These are phyloP conservation scores for Genyomyrus donnyi DNA, from an alignment of 2,113 vertebrate species.

Conservation along the genomic window DNA sequence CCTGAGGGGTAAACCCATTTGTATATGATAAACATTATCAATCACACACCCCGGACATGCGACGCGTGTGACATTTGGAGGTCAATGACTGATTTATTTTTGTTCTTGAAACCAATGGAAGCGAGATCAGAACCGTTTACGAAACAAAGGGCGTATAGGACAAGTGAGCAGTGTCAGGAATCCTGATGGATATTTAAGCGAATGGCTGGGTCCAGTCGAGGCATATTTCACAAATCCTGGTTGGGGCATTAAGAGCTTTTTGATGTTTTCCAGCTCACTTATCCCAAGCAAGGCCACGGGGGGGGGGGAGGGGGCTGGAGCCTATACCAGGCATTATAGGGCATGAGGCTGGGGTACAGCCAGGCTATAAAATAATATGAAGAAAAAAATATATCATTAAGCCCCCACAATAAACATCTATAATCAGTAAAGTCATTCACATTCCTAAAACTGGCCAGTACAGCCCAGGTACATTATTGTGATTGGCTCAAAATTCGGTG, in stretches of 20 bases:
- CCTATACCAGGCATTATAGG: background rate
- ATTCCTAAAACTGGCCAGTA: background rate
- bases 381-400: background rate
- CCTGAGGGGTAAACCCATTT: constrained; percentile 16
- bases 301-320: background rate
- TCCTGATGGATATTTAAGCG: background rate
- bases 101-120: background rate
- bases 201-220: background rate
- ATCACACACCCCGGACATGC: background rate
- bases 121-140: background rate
- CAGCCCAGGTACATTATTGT: background rate
- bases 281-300: background rate
- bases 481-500: background rate
- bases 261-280: background rate
- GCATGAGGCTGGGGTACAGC: background rate
- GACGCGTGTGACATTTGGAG: background rate
- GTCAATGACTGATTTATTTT: background rate
- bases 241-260: background rate
- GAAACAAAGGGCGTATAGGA: background rate
- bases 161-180: background rate
- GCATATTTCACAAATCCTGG: background rate
- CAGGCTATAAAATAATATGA: background rate
- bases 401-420: background rate
- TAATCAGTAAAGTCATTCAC: background rate
- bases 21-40: constrained; percentile 16